phyloP scores from a whole-genome alignment of 2,797 vertebrate genomes.

The Brachyrhaphis roseni region DNA sequence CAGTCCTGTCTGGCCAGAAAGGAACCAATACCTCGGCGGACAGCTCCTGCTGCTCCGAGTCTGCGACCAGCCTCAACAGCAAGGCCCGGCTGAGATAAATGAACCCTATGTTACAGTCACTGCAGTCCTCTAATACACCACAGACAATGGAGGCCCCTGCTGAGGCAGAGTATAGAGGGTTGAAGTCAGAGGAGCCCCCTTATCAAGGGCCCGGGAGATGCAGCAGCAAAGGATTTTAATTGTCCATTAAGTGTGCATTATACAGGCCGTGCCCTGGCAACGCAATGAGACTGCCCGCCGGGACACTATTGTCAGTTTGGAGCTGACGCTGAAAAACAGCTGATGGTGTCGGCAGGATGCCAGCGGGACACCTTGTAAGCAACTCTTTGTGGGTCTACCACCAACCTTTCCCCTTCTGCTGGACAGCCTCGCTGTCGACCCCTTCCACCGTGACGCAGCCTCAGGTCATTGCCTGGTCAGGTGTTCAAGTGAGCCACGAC shows the following conservation, averaged over 20 bases:
- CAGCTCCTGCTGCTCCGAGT: slow-evolving; percentile 89
- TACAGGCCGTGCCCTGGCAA: slow-evolving; percentile 92
- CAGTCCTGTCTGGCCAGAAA: slow-evolving; percentile 90
- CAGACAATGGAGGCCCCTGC: slow-evolving; percentile 89
- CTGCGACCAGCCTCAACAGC: slow-evolving; percentile 73
- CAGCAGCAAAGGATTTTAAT: slow-evolving; percentile 93
- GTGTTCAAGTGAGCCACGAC: slow-evolving; percentile 63
- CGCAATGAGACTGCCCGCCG: slow-evolving; percentile 86
- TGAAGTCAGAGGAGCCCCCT: slow-evolving; percentile 85
- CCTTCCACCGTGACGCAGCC: slow-evolving; percentile 76
- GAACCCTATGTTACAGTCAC: slow-evolving; percentile 89
- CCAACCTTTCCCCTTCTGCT: slow-evolving; percentile 49
- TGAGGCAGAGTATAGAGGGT: slow-evolving; percentile 83
- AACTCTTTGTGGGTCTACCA: slow-evolving; percentile 66
- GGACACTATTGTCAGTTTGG: slow-evolving; percentile 87
- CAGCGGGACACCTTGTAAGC: slow-evolving; percentile 94
- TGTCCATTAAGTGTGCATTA: slow-evolving; percentile 99
- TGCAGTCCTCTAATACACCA: slow-evolving; percentile 89
- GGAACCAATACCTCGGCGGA: slow-evolving; percentile 84
- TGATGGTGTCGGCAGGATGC: slow-evolving; percentile 92
- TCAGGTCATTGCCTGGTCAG: slow-evolving; percentile 91
- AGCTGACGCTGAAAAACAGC: slow-evolving; percentile 94
- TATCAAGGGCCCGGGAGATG: slow-evolving; percentile 90
- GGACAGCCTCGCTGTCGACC: slow-evolving; percentile 52
- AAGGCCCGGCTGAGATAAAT: slow-evolving; percentile 88